A percentile compares a stretch with the other conserved stretches of the same genome.
Evolutionary conservation across 2,888 invertebrate species (phyloP).

Genomic region (Tuta absoluta): DNA sequence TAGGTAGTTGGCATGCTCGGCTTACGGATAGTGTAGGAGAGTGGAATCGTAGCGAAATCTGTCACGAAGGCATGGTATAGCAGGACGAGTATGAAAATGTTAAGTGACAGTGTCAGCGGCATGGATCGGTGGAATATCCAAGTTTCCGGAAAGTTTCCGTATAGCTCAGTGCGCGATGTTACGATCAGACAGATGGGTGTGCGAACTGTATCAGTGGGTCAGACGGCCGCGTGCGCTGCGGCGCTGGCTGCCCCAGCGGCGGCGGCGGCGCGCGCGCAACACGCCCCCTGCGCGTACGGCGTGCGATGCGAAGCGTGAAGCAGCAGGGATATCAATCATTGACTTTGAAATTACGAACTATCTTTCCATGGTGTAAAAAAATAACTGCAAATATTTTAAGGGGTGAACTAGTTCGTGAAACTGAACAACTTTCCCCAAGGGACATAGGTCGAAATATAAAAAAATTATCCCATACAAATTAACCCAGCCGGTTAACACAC

Average conservation of each 20-base stretch:
- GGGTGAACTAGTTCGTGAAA: no score
- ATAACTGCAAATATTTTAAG: no score
- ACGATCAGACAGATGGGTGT: constrained; percentile 5
- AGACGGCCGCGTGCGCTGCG: constrained; percentile 51
- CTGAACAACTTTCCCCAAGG: no score
- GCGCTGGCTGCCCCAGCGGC: constrained; percentile 33
- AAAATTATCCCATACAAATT: no score
- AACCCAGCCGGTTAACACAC: no score
- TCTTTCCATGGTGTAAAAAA: no score
- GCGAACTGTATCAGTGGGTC: constrained; percentile 61
- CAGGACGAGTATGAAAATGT: constrained; percentile 6
- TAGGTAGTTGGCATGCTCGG: not conserved
- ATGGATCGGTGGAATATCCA: not conserved
- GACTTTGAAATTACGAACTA: not conserved
- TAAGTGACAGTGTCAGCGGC: not conserved
- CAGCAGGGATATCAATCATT: not conserved
- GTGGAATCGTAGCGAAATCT: constrained; percentile 6
- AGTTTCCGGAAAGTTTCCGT: constrained; percentile 1
- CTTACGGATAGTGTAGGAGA: not conserved
- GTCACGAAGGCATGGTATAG: not conserved
- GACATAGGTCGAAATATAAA: no score
- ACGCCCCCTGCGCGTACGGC: constrained; percentile 38
- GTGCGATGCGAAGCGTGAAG: not conserved
- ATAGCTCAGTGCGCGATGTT: not conserved
- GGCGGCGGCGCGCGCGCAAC: constrained; percentile 47